Percentiles rank a stretch among this genome's conserved stretches.
These are phyloP conservation scores for Lasioglossum lativentre DNA, from an alignment of 2,888 invertebrate genomes.

Conservation along the genomic window DNA sequence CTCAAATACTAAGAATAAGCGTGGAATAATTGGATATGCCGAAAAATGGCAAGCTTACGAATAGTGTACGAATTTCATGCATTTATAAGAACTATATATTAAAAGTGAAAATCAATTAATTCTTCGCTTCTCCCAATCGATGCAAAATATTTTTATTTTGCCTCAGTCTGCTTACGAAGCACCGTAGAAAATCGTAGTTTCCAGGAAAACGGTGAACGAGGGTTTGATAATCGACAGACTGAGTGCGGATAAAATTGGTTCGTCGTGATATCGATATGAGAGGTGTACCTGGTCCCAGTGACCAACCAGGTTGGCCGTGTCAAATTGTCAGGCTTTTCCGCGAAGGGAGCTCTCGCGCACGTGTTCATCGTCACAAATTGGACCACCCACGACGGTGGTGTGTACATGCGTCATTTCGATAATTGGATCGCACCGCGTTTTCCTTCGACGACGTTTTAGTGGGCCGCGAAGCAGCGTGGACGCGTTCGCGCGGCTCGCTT, in stretches of 20 bases:
- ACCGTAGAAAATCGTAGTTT: not conserved
- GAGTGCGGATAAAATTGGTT: not conserved
- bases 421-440: conserved; percentile 40
- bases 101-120: too few species aligned
- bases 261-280: not conserved
- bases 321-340: not conserved
- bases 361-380: conserved; percentile 39
- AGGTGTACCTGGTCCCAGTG: not conserved
- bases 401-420: conserved; percentile 38
- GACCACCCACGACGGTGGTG: conserved; percentile 37
- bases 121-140: too few species aligned
- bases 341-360: not conserved
- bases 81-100: too few species aligned
- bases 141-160: too few species aligned
- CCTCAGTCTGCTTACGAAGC: not conserved
- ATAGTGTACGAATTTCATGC: too few species aligned
- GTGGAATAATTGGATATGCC: too few species aligned
- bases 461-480: not conserved
- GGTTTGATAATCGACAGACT: not conserved
- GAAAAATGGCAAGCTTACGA: too few species aligned
- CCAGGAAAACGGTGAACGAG: too few species aligned
- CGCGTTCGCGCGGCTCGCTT: not conserved
- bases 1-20: too few species aligned
- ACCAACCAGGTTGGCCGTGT: not conserved
- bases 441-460: conserved; percentile 33